phyloP scores from a whole-genome alignment of 2,113 vertebrate genomes.

The Pardalotus punctatus region DNA sequence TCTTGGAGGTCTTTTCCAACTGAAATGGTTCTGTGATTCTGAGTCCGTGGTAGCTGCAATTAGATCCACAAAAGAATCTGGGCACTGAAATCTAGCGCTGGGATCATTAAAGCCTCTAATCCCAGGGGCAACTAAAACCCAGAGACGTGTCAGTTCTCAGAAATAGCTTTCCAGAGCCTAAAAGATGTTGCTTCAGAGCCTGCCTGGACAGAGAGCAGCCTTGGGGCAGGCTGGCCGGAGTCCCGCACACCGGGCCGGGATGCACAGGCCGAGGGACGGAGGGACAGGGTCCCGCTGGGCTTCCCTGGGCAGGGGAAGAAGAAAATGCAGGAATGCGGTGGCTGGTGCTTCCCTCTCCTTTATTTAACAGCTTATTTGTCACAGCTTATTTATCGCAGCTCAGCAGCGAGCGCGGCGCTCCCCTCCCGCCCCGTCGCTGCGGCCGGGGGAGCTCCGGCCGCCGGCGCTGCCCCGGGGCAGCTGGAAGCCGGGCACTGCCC shows the following conservation, averaged over 20 bases:
- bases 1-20: background rate
- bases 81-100: background rate
- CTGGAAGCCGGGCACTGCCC: accelerated
- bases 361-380: background rate
- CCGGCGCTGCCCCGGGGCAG: accelerated
- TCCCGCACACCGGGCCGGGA: background rate
- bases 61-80: background rate
- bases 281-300: accelerated
- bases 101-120: background rate
- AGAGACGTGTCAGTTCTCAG: accelerated
- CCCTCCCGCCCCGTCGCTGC: background rate
- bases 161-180: background rate
- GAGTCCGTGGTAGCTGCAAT: background rate
- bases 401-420: background rate
- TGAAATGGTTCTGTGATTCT: background rate
- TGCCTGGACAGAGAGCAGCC: background rate
- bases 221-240: background rate
- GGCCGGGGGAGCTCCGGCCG: accelerated
- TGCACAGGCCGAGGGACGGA: accelerated
- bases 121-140: background rate
- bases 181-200: accelerated
- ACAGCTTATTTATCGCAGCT: background rate
- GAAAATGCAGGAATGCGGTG: accelerated
- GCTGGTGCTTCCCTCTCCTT: background rate
- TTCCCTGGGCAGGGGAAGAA: background rate